Conservation (phyloP, 53 echinoderm and acorn worm species). For the Temnopleurus reevesii region DNA sequence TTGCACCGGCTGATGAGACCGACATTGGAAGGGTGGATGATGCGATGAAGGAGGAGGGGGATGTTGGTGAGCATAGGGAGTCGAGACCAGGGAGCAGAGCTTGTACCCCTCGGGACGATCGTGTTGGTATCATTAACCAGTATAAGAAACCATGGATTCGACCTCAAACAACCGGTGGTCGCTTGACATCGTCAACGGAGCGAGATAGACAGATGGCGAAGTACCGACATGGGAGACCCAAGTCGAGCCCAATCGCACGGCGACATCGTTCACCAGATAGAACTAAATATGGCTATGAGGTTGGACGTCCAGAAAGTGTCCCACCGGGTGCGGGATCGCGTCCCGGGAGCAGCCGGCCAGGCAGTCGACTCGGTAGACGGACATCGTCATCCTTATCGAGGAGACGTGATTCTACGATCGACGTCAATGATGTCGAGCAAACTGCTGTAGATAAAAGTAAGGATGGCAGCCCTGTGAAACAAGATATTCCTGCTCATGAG, state of each 20-base stretch:
- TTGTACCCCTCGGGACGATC: constrained; percentile 7
- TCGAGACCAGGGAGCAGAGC: constrained; percentile 33
- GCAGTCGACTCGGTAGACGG: constrained; percentile 16
- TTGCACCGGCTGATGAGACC: background rate
- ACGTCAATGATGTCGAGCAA: constrained; percentile 44
- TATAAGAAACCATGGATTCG: constrained; percentile 51
- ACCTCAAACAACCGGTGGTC: background rate
- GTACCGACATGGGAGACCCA: constrained; percentile 28
- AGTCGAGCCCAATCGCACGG: constrained; percentile 19
- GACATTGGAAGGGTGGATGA: background rate
- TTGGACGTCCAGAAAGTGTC: background rate
- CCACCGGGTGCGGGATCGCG: background rate
- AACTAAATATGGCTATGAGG: background rate
- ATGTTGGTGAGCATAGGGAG: background rate
- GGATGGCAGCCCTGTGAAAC: background rate
- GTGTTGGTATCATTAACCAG: constrained; percentile 24
- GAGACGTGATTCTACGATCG: background rate
- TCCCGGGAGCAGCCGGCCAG: constrained; percentile 14
- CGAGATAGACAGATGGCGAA: constrained; percentile 26
- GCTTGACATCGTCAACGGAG: background rate
- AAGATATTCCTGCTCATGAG: background rate
- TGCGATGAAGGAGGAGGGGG: background rate
- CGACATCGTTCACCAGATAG: constrained; percentile 36
- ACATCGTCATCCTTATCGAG: constrained; percentile 5
- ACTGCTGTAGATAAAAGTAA: background rate